phyloP scores from a whole-genome alignment of 1,140 invertebrate species.

The Melitaea cinxia region DNA sequence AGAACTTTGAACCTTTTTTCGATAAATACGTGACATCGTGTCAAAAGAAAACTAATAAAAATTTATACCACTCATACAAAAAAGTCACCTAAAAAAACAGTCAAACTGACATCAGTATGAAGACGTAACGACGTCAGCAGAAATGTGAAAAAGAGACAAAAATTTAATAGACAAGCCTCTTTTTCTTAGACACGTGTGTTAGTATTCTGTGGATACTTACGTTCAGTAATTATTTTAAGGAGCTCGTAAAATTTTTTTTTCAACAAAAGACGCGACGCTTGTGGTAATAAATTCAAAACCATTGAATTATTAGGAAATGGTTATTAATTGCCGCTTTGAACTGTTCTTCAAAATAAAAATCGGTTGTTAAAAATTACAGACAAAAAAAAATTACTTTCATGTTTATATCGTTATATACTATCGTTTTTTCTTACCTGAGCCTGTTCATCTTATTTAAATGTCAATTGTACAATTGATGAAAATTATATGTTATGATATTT shows the following conservation, averaged over 20 bases:
- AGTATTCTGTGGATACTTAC: slow-evolving; percentile 17
- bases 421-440: no score
- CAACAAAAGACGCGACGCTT: slow-evolving; percentile 5
- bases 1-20: no score
- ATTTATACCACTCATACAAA: slow-evolving; percentile 9
- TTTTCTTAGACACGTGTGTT: slow-evolving; percentile 36
- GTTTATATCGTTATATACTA: no score
- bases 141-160: slow-evolving; percentile 25
- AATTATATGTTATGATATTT: no score
- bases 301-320: neutral
- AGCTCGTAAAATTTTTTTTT: slow-evolving; percentile 20
- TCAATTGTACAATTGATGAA: no score
- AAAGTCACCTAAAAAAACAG: neutral
- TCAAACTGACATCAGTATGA: slow-evolving; percentile 33
- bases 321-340: neutral
- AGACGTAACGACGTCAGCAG: slow-evolving; percentile 30
- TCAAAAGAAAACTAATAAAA: slow-evolving; percentile 9
- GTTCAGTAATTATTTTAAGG: slow-evolving; percentile 28
- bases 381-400: no score
- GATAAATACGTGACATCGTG: no score
- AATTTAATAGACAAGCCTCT: slow-evolving; percentile 26
- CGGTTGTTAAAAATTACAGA: no score
- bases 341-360: no score
- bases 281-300: neutral
- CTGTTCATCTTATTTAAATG: no score